Base-by-base conservation (phyloP, 2,113 vertebrate genomes). In the Peromyscus maniculatus region DNA sequence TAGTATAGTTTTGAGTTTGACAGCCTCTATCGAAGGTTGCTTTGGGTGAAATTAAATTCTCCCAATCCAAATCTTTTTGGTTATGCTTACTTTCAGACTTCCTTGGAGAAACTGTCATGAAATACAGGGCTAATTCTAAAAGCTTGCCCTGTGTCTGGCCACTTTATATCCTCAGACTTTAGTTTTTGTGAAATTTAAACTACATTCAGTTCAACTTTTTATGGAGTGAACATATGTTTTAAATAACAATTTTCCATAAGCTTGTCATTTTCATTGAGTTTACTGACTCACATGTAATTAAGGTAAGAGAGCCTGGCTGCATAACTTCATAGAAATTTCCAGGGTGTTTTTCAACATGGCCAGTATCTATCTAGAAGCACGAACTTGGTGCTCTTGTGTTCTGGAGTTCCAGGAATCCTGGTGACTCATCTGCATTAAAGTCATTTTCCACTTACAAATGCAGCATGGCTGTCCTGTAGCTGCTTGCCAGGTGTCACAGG, bases 391-490 rank as follows among this genome's bases (percentile, higher is more conserved):
- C 19, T 31, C 36, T 94, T 82, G 17, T 83, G 10, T 95, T 96
- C 67, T 96, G 15, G 77, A 94, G 36, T 97, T 97, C 86, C 78
- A 94, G 89, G 88, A 97, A 97, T 91, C 33, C 19, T 92, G 52
- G 69, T 97, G 82, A 97, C 96, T 97, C 71, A 97, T 93, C 24
- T 93, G 31, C 21, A n/a, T 96, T 94, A 74, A 91, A 92, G 52
- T 90, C 57, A 31, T 95, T 98, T 96, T 94, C 91, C 80, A 71
- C 90, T 96, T 95, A 89, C 95, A 89, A 66, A 80, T 91, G 55
- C 22, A 57, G 82, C 28, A 13, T 87, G 78, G 79, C 78, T 77
- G 59, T 8, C 55, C 33, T n/a, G 7, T 67, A 66, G 4, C 86
- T 39, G 26, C 49, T 92, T 93, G 59, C 79, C 71, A 94, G 66